These are phyloP conservation scores for Taphrorychus bicolor DNA, from an alignment of 2,888 invertebrate genomes.

Conservation along the genomic window DNA sequence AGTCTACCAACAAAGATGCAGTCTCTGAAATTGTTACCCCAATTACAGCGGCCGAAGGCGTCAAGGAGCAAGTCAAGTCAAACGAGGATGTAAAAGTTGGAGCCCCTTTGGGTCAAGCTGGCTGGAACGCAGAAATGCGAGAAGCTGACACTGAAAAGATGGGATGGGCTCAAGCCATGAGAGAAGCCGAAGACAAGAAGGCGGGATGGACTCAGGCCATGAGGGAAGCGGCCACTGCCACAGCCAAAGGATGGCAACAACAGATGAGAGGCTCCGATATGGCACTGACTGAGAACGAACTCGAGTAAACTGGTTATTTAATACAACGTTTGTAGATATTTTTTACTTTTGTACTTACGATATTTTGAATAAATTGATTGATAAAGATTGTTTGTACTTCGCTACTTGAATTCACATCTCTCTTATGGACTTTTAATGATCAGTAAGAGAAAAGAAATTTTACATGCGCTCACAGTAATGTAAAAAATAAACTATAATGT, in stretches of 20 bases:
- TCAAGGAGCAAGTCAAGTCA: background rate
- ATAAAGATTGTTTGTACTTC: too few relatives aligned
- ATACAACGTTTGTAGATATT: background rate
- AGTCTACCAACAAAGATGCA: background rate
- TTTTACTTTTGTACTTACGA: conserved; percentile 9
- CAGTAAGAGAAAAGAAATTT: too few relatives aligned
- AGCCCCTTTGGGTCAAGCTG: background rate
- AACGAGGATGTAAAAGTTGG: conserved; percentile 27
- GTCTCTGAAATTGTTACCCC: background rate
- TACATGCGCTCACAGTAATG: too few relatives aligned
- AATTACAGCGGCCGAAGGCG: background rate
- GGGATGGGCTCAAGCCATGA: conserved; percentile 2
- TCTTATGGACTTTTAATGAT: too few relatives aligned
- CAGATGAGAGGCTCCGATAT: conserved; percentile 10
- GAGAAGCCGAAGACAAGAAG: conserved; percentile 11
- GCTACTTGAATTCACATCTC: too few relatives aligned
- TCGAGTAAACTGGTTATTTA: conserved; percentile 9
- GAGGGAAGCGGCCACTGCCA: conserved; percentile 16
- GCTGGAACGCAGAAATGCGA: conserved; percentile 4
- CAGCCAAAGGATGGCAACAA: conserved; percentile 11
- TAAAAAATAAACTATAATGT: too few relatives aligned
- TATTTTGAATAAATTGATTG: too few relatives aligned
- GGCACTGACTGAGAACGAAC: conserved; percentile 23
- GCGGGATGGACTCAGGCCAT: conserved; percentile 20
- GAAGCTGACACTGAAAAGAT: background rate